Evolutionary conservation across 1,140 invertebrate genomes (phyloP).

Genomic region (Diuraphis noxia): DNA sequence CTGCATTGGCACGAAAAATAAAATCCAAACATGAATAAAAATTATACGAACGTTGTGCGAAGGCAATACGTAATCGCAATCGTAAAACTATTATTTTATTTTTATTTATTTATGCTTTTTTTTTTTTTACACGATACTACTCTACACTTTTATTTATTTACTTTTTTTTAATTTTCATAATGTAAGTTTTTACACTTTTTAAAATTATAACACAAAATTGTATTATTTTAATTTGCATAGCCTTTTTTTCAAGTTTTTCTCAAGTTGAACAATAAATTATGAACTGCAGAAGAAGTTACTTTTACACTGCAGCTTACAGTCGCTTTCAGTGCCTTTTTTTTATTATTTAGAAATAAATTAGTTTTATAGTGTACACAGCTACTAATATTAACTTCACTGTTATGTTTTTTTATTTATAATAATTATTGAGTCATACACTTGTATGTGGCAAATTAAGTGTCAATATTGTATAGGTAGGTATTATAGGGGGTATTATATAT

Average conservation of each 20-base stretch:
- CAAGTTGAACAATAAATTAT: neutral
- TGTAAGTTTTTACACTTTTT: neutral
- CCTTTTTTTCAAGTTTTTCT: neutral
- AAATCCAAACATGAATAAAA: neutral
- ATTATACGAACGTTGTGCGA: neutral
- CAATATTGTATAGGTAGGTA: neutral
- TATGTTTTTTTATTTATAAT: neutral
- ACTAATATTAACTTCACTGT: neutral
- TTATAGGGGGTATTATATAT: neutral
- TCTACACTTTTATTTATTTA: neutral
- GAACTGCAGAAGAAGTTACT: neutral
- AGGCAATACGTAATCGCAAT: constrained; percentile 1
- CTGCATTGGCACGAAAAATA: constrained; percentile 8
- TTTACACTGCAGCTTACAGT: neutral
- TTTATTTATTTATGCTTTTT: neutral
- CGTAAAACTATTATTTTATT: constrained; percentile 33
- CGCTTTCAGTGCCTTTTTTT: neutral
- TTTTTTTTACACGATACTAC: neutral
- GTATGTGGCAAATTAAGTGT: neutral
- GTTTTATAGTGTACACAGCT: neutral
- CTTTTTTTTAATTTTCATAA: neutral
- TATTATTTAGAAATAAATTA: neutral
- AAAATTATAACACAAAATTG: neutral
- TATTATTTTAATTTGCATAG: neutral
- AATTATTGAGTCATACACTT: neutral